Evolutionary conservation across 1,140 invertebrate species (phyloP).

Genomic region (Cydia splendana): DNA sequence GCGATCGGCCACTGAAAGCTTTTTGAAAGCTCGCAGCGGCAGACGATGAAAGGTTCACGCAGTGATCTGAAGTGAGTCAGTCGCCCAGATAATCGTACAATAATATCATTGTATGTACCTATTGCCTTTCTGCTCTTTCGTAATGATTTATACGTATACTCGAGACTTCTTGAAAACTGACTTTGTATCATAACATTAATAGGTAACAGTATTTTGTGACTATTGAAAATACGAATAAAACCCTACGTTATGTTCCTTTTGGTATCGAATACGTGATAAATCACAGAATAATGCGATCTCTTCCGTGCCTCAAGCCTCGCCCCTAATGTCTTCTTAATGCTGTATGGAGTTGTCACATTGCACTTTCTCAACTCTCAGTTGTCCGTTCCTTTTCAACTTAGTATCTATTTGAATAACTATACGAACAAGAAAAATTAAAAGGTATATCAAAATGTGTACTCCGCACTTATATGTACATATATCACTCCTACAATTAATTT

Average conservation of each 20-base stretch:
- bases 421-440: background rate
- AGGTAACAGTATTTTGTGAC: slow-evolving; percentile 4
- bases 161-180: background rate
- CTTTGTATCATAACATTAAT: background rate
- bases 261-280: slow-evolving; percentile 62
- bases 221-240: slow-evolving; percentile 31
- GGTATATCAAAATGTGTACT: background rate
- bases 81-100: slow-evolving; percentile 47
- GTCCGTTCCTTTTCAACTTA: slow-evolving; percentile 46
- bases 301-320: slow-evolving; percentile 45
- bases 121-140: background rate
- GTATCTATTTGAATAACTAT: slow-evolving; percentile 8
- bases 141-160: background rate
- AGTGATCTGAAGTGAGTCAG: slow-evolving; percentile 56
- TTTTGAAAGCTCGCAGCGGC: slow-evolving; percentile 71
- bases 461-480: too few species aligned
- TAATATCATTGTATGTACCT: slow-evolving; percentile 37
- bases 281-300: slow-evolving; percentile 68
- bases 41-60: slow-evolving; percentile 64
- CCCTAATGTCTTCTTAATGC: slow-evolving; percentile 77
- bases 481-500: too few species aligned
- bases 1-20: slow-evolving; percentile 70
- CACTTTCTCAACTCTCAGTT: slow-evolving; percentile 57
- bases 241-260: slow-evolving; percentile 41
- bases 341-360: slow-evolving; percentile 70